A percentile compares a stretch with the other conserved stretches of the same genome.
phyloP scores from a whole-genome alignment of 2,888 invertebrate species.

The Empis stercorea region DNA sequence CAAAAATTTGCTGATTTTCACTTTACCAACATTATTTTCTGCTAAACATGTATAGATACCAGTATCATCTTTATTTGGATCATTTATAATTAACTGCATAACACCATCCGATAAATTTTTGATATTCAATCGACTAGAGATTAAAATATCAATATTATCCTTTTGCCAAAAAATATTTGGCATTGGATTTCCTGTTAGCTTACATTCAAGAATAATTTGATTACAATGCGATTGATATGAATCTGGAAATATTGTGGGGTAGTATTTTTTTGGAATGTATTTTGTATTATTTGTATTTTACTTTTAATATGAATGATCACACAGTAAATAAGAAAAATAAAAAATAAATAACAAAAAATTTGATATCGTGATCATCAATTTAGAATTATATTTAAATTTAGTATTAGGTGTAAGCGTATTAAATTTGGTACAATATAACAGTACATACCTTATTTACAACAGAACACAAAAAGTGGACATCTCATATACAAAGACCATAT shows the following conservation, averaged over 20 bases:
- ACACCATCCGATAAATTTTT: slow-evolving; percentile 51
- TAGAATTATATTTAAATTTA: no score
- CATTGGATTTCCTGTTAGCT: slow-evolving; percentile 58
- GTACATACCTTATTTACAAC: no score
- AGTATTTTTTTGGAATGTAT: no score
- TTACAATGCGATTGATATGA: slow-evolving; percentile 55
- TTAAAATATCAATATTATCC: slow-evolving; percentile 53
- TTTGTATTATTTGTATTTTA: background rate
- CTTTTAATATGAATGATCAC: background rate
- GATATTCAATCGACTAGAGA: slow-evolving; percentile 46
- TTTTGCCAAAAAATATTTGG: slow-evolving; percentile 49
- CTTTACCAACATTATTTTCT: slow-evolving; percentile 49
- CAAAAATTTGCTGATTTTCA: slow-evolving; percentile 31
- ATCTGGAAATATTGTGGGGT: slow-evolving; percentile 35
- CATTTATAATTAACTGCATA: slow-evolving; percentile 50
- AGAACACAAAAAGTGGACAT: no score
- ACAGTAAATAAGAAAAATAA: no score
- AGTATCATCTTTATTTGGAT: slow-evolving; percentile 50
- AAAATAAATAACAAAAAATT: no score
- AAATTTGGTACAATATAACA: no score
- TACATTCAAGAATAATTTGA: slow-evolving; percentile 62
- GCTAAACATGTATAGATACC: slow-evolving; percentile 67
- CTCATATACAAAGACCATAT: no score
- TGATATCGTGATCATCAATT: no score
- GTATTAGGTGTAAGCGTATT: no score